Conservation (phyloP, 2,113 vertebrate species). For the Meles meles region DNA sequence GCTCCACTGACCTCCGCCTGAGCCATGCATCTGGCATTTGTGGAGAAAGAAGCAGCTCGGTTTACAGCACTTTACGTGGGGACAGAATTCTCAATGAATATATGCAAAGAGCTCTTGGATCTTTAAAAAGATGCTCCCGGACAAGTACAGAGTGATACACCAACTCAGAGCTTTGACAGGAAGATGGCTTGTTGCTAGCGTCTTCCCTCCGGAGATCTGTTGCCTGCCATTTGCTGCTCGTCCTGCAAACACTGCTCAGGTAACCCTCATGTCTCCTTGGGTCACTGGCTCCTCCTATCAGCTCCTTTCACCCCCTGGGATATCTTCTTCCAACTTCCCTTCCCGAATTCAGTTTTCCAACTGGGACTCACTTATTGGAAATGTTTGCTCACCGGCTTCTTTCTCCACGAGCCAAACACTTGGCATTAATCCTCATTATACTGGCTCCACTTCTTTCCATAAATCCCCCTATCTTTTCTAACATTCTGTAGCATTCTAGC, state of each 20-base stretch:
- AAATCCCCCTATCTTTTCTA: background rate
- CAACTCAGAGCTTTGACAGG: background rate
- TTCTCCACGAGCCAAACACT: background rate
- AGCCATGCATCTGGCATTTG: background rate
- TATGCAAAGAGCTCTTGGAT: background rate
- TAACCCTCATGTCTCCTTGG: background rate
- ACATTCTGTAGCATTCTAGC: background rate
- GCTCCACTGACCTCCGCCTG: background rate
- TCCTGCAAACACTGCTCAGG: background rate
- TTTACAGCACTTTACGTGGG: background rate
- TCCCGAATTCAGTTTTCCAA: background rate
- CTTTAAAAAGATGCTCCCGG: background rate
- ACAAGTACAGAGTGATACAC: background rate
- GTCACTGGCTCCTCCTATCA: accelerated
- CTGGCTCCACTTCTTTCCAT: background rate
- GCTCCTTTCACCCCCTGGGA: accelerated
- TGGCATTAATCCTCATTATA: background rate
- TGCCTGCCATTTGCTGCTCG: background rate
- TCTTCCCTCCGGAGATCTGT: background rate
- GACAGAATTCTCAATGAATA: background rate
- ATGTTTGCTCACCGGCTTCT: background rate
- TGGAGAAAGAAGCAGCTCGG: background rate
- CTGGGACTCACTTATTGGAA: background rate
- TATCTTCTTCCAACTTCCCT: background rate
- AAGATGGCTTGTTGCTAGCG: background rate